phyloP scores from a whole-genome alignment of 2,113 vertebrate species.

The Poeciliopsis retropinna region DNA sequence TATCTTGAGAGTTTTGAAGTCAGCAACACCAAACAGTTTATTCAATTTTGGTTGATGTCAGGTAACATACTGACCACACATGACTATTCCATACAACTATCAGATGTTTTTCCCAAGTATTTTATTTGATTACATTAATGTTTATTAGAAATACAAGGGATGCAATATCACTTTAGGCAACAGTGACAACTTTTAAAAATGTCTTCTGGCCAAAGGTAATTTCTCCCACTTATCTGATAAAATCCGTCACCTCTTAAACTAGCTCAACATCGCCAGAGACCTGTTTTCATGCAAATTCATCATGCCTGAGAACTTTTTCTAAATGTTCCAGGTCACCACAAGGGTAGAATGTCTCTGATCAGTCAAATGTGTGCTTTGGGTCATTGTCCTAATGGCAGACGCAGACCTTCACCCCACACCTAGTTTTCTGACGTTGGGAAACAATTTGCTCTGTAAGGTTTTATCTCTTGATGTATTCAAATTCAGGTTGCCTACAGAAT shows the following conservation, averaged over 20 bases:
- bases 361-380: background rate
- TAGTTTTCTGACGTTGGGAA: background rate
- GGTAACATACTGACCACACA: background rate
- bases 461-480: background rate
- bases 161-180: background rate
- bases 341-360: background rate
- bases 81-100: no score
- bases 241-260: background rate
- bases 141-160: background rate
- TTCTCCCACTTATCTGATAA: background rate
- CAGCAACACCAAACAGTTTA: no score
- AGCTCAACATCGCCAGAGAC: no score
- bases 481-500: background rate
- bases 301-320: background rate
- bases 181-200: background rate
- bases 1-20: background rate
- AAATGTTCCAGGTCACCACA: background rate
- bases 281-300: background rate
- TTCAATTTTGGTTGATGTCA: no score
- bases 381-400: background rate
- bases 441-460: background rate
- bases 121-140: background rate
- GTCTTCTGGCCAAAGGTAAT: background rate
- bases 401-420: constrained; percentile 6
- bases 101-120: background rate